A percentile compares a stretch with the other conserved stretches of the same genome.
Conservation (phyloP, 2,797 vertebrate species). For the Neosilurus mollespiculum region DNA sequence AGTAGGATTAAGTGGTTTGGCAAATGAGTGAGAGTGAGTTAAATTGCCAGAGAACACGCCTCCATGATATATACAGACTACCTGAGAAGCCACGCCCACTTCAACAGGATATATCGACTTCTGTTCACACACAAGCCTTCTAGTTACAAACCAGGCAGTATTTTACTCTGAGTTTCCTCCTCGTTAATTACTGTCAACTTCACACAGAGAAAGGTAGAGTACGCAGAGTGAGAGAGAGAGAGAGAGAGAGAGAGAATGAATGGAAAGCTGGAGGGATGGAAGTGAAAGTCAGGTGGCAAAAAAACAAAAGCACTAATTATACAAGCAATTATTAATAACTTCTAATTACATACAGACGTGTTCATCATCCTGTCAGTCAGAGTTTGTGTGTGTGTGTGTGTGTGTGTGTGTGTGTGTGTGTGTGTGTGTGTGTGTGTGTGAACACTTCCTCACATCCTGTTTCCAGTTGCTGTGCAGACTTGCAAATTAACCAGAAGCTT, state of each 20-base stretch:
- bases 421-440: slow-evolving; percentile 30
- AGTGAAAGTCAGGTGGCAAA: not conserved
- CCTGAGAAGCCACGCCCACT: not conserved
- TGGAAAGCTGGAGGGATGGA: not conserved
- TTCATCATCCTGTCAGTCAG: not conserved
- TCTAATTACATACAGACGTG: slow-evolving; percentile 10
- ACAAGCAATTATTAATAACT: not conserved
- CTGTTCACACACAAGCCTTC: not conserved
- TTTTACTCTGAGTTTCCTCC: not conserved
- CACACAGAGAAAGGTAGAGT: not conserved
- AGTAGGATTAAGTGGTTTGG: no score
- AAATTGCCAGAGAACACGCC: not conserved
- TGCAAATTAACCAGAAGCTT: not conserved
- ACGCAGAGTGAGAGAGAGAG: no score
- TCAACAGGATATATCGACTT: not conserved
- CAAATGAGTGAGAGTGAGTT: not conserved
- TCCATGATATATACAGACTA: not conserved
- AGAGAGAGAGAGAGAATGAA: not conserved
- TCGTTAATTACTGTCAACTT: not conserved
- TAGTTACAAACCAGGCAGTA: not conserved
- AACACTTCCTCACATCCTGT: no score
- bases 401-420: slow-evolving; percentile 16
- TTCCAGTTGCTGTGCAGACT: not conserved
- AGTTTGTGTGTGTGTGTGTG: slow-evolving; percentile 9
- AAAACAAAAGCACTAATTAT: not conserved